Conservation (phyloP, 2,888 invertebrate genomes). For the Alitta virens region DNA sequence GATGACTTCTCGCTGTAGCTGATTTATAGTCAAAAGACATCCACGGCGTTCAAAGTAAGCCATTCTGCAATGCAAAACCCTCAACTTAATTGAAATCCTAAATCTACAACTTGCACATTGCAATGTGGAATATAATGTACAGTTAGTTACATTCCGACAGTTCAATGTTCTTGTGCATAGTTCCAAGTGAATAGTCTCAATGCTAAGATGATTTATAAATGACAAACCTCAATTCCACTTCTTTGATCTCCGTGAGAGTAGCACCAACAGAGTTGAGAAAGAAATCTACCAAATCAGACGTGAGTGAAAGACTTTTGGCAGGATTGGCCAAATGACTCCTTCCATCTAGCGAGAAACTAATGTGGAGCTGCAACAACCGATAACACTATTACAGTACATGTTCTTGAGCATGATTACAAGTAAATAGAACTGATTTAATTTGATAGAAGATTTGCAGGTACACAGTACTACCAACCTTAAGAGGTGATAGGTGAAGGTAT, state of each 20-base stretch:
- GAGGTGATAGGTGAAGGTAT: constrained; percentile 54
- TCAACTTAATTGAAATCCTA: too few species aligned
- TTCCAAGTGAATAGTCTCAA: too few species aligned
- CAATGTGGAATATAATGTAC: too few species aligned
- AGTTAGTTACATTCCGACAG: too few species aligned
- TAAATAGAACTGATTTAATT: background rate
- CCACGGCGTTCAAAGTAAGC: constrained; percentile 68
- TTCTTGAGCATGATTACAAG: too few species aligned
- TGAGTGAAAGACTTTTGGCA: constrained; percentile 51
- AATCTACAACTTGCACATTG: too few species aligned
- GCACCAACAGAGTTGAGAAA: constrained; percentile 68
- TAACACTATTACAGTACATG: too few species aligned
- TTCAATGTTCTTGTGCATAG: too few species aligned
- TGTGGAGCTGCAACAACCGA: constrained; percentile 60
- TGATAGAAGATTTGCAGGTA: background rate
- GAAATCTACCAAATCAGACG: constrained; percentile 66
- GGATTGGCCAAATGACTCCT: constrained; percentile 42
- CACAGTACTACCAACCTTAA: constrained; percentile 42
- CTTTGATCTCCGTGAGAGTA: constrained; percentile 67
- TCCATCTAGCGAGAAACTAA: constrained; percentile 64
- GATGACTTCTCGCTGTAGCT: constrained; percentile 62
- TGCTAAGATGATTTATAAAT: too few species aligned
- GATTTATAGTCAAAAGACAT: constrained; percentile 60
- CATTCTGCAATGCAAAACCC: constrained; percentile 63
- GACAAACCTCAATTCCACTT: constrained; percentile 64